A percentile compares a stretch with the other conserved stretches of the same genome.
Conservation (phyloP, 2,113 vertebrate genomes). For the Eretmochelys imbricata region DNA sequence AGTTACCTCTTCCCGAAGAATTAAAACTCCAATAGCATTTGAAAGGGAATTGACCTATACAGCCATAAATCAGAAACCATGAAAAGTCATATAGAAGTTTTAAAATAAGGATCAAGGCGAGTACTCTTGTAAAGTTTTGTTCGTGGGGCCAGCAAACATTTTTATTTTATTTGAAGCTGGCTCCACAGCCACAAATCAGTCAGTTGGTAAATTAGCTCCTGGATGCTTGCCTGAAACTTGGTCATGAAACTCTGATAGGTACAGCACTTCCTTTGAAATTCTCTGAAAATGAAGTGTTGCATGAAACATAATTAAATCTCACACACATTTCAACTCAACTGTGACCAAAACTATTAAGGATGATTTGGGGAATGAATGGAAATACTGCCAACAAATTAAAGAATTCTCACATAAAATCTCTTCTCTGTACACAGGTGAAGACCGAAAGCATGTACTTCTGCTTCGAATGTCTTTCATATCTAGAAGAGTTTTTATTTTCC, state of each 20-base stretch:
- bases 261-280: not conserved
- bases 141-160: not conserved
- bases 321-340: not conserved
- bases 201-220: constrained; percentile 22
- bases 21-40: not conserved
- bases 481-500: not conserved
- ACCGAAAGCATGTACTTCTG: not conserved
- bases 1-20: not conserved
- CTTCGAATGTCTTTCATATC: not conserved
- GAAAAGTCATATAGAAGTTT: constrained; percentile 4
- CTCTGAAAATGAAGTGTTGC: constrained; percentile 14
- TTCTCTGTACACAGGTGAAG: not conserved
- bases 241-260: constrained; percentile 16
- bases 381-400: not conserved
- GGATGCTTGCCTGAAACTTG: constrained; percentile 14
- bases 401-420: not conserved
- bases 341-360: constrained; percentile 27
- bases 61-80: not conserved
- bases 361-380: not conserved
- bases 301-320: constrained; percentile 9
- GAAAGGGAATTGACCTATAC: not conserved
- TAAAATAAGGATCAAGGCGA: not conserved
- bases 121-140: not conserved
- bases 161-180: constrained; percentile 39
- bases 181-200: constrained; percentile 40